phyloP scores from a whole-genome alignment of 2,113 vertebrate genomes.

The Ursus arctos region DNA sequence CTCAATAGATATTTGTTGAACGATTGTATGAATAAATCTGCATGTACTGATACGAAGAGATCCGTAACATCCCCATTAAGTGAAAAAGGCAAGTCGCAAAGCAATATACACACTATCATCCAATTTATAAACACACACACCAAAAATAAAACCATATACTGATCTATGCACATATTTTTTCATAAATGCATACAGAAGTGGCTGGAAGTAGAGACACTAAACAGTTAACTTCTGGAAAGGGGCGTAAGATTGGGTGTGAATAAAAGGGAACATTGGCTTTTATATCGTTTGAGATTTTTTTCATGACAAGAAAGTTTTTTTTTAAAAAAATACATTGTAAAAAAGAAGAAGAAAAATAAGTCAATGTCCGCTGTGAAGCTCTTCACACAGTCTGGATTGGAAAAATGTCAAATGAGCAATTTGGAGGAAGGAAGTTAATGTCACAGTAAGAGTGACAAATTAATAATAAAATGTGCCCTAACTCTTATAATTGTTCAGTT shows the following conservation, averaged over 20 bases:
- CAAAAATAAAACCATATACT: slow-evolving; percentile 48
- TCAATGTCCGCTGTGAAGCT: slow-evolving; percentile 54
- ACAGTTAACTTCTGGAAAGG: background rate
- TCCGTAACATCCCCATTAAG: background rate
- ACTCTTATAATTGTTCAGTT: slow-evolving; percentile 76
- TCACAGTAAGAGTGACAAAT: slow-evolving; percentile 80
- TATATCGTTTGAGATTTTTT: background rate
- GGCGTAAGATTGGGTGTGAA: background rate
- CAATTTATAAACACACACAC: slow-evolving; percentile 55
- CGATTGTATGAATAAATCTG: slow-evolving; percentile 49
- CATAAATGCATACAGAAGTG: slow-evolving; percentile 50
- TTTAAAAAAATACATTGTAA: background rate
- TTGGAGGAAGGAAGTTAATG: slow-evolving; percentile 77
- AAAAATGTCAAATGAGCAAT: slow-evolving; percentile 80
- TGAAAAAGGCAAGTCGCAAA: slow-evolving; percentile 57
- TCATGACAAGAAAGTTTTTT: background rate
- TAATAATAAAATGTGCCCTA: slow-evolving; percentile 77
- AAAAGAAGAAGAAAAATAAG: slow-evolving; percentile 22
- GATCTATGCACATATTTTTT: slow-evolving; percentile 53
- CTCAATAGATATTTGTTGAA: slow-evolving; percentile 21
- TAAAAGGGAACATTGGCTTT: slow-evolving; percentile 34
- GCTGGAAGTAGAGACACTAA: background rate
- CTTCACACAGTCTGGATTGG: slow-evolving; percentile 42
- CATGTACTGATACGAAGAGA: background rate
- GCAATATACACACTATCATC: slow-evolving; percentile 2